Evolutionary conservation across 2,888 invertebrate species (phyloP).

Genomic region (Nasonovia ribisnigri): DNA sequence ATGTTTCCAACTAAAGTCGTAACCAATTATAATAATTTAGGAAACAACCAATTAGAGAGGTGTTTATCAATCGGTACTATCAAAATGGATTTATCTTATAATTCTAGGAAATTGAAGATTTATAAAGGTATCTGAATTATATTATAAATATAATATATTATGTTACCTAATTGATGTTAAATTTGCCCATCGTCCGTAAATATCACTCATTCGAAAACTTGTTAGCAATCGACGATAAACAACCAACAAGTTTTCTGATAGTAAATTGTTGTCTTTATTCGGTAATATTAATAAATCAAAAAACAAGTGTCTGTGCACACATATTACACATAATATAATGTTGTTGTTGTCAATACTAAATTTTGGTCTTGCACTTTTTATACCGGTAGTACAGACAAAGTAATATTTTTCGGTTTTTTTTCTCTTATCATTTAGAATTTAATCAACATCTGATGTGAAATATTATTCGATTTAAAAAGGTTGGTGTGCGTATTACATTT

Average conservation of each 20-base stretch:
- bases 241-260: not conserved
- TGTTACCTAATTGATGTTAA: not conserved
- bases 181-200: not conserved
- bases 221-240: not conserved
- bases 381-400: not conserved
- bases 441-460: too few relatives aligned
- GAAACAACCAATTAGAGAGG: slow-evolving; percentile 35
- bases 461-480: not conserved
- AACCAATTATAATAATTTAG: slow-evolving; percentile 13
- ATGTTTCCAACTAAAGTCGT: not conserved
- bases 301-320: not conserved
- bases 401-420: not conserved
- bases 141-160: too few relatives aligned
- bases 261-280: not conserved
- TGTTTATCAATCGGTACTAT: slow-evolving; percentile 28
- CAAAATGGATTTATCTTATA: not conserved
- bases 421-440: not conserved
- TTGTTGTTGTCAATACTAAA: not conserved
- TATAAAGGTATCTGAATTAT: not conserved
- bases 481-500: not conserved
- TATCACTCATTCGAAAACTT: not conserved
- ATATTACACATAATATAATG: not conserved
- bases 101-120: not conserved
- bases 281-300: not conserved
- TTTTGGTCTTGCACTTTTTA: not conserved